phyloP scores from a whole-genome alignment of 1,140 invertebrate species.

The Atta texana region DNA sequence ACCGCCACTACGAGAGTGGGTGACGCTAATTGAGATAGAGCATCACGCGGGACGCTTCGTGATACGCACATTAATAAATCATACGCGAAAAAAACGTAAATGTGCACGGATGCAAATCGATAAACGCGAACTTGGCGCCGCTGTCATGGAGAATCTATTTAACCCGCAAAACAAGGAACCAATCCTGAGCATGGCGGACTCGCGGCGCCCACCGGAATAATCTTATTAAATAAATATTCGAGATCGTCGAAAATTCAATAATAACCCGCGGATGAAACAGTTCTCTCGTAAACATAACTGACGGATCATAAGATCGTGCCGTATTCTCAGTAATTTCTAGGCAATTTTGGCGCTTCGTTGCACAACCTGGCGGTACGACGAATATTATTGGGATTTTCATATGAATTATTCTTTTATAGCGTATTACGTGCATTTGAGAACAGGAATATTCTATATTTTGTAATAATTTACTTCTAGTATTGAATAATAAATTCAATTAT shows the following conservation, averaged over 20 bases:
- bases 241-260: conserved; percentile 57
- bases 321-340: conserved; percentile 55
- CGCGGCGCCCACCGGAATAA: conserved; percentile 8
- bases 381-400: conserved; percentile 67
- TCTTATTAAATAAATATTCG: conserved; percentile 54
- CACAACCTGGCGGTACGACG: not conserved
- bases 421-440: conserved; percentile 19
- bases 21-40: conserved; percentile 61
- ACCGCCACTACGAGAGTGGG: conserved; percentile 7
- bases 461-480: not conserved
- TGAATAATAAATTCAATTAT: conserved; percentile 32
- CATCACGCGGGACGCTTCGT: conserved; percentile 33
- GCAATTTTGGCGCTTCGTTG: conserved; percentile 31
- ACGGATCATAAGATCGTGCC: conserved; percentile 39
- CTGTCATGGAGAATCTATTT: conserved; percentile 20
- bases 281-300: conserved; percentile 34
- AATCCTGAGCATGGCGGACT: not conserved
- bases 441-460: conserved; percentile 1
- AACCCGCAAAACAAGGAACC: conserved; percentile 12
- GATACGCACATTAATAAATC: conserved; percentile 55
- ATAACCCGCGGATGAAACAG: conserved; percentile 40
- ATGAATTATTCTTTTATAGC: conserved; percentile 29
- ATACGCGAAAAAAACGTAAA: conserved; percentile 15
- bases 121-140: conserved; percentile 6
- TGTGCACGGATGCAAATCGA: conserved; percentile 17